Evolutionary conservation across 2,888 invertebrate species (phyloP), one percentile per base, ranked within the genome.

Genomic region (Syritta pipiens): DNA sequence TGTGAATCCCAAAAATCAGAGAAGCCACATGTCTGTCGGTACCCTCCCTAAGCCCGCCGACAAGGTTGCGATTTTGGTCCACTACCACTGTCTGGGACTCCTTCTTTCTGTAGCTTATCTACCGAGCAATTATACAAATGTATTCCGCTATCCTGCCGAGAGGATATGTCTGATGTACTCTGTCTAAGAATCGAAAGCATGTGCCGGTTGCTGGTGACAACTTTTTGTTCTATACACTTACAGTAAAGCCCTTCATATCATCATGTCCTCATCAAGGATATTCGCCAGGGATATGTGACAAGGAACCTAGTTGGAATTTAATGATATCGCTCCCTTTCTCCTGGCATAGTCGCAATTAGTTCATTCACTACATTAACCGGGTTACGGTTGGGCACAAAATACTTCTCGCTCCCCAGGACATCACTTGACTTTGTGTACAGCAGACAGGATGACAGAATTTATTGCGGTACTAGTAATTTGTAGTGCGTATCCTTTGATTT

Each of bases 401-500:
- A n/a, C 9, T 35, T 28, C 19, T 3, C 20, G 9, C 9, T 26
- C 2, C 20, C 14, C 9, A 19, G 19, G 19, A 19, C 3, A 20
- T 19, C 5, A 19, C n/a, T n/a, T n/a, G n/a, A n/a, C n/a, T n/a
- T n/a, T n/a, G n/a, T n/a, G n/a, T n/a, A 0, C 7, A 10, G 10
- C 26, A 26, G 35, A 51, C 30, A 28, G 12, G 37, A 17, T 22
- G 28, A 37, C 40, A 32, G 17, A 65, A 53, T 59, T 30, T 69
- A 49, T 72, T 55, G 55, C 40, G 72, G 72, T 35, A 42, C 46
- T 72, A 55, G 48, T 57, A 72, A 79, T 79, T 79, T 72, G 71
- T 79, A 67, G 67, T 72, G 65, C 60, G 72, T 71, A 72, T 79
- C 77, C 72, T 72, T 49, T 60, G 60, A 71, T 77, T 76, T 65